phyloP scores from a whole-genome alignment of 2,113 vertebrate genomes.

The Poicephalus meyeri region DNA sequence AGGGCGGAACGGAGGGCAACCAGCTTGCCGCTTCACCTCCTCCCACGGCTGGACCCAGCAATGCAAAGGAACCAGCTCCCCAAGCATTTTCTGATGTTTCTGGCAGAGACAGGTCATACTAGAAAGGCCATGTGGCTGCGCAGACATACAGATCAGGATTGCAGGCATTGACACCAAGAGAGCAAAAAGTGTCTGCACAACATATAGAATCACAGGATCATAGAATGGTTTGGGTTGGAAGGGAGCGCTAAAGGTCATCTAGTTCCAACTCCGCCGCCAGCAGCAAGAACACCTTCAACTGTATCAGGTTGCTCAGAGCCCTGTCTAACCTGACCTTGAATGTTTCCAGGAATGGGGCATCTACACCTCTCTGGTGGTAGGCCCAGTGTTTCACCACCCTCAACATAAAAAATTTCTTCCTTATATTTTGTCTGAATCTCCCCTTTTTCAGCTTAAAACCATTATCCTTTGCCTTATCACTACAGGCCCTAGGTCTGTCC shows the following conservation, averaged over 20 bases:
- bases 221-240: neutral
- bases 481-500: neutral
- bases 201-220: neutral
- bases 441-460: neutral
- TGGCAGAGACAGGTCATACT: constrained; percentile 17
- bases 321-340: neutral
- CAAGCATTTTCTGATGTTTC: constrained; percentile 20
- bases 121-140: neutral
- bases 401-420: neutral
- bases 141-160: constrained; percentile 1
- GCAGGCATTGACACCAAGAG: neutral
- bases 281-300: neutral
- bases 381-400: neutral
- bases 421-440: neutral
- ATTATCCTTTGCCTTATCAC: neutral
- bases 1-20: neutral
- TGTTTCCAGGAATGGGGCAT: neutral
- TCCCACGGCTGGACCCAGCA: neutral
- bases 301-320: neutral
- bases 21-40: neutral
- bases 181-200: neutral
- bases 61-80: neutral
- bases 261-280: neutral
- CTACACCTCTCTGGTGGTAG: neutral
- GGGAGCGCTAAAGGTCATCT: neutral